Conservation (phyloP, 2,113 vertebrate genomes). For the Laticauda colubrina region DNA sequence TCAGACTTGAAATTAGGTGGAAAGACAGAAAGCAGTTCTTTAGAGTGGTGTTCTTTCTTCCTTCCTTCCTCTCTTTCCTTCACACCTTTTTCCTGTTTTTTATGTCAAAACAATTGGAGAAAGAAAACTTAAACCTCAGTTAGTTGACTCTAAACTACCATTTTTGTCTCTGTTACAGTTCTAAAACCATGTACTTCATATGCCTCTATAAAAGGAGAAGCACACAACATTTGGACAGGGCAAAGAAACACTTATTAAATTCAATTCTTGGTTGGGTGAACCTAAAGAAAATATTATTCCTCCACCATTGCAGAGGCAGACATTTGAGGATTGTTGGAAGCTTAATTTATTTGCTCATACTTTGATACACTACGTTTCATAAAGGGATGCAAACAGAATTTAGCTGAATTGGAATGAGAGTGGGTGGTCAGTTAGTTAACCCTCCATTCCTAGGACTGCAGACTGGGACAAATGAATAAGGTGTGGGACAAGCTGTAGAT, state of each 20-base stretch:
- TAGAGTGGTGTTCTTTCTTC: not conserved
- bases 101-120: not conserved
- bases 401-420: slow-evolving; percentile 18
- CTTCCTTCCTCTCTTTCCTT: not conserved
- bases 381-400: slow-evolving; percentile 41
- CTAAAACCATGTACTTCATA: slow-evolving; percentile 45
- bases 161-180: slow-evolving; percentile 63
- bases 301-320: slow-evolving; percentile 37
- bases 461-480: not conserved
- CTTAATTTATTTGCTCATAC: slow-evolving; percentile 35
- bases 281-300: slow-evolving; percentile 43
- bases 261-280: slow-evolving; percentile 44
- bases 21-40: slow-evolving; percentile 48
- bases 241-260: slow-evolving; percentile 61
- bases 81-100: not conserved
- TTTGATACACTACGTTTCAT: slow-evolving; percentile 46
- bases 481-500: not conserved
- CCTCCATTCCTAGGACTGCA: not conserved
- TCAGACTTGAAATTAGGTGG: slow-evolving; percentile 55
- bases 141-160: slow-evolving; percentile 60
- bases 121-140: slow-evolving; percentile 47
- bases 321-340: slow-evolving; percentile 40
- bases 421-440: not conserved
- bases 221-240: slow-evolving; percentile 49
- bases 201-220: slow-evolving; percentile 61